Evolutionary conservation across 2,797 vertebrate genomes (phyloP).

Genomic region (Falco columbarius): DNA sequence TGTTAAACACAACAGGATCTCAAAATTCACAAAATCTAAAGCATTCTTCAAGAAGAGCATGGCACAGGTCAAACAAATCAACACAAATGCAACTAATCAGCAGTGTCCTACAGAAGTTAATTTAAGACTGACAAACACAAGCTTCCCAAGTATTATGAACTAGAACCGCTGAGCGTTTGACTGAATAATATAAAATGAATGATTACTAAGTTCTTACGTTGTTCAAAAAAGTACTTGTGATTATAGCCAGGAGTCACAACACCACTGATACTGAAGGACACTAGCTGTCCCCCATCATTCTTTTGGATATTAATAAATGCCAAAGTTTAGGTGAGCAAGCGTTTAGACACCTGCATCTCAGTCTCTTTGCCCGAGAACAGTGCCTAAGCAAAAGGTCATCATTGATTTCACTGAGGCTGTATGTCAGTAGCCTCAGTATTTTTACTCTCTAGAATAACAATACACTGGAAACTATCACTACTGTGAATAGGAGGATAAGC

Average conservation of each 20-base stretch:
- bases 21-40: neutral
- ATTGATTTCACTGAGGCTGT: neutral
- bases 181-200: neutral
- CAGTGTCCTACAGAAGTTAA: neutral
- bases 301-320: neutral
- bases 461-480: neutral
- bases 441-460: neutral
- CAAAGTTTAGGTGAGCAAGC: neutral
- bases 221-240: neutral
- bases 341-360: neutral
- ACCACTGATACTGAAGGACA: neutral
- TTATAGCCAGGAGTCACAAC: neutral
- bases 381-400: neutral
- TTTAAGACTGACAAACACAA: neutral
- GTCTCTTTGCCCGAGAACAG: neutral
- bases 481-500: neutral
- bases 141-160: neutral
- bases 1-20: neutral
- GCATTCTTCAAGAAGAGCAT: neutral
- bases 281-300: neutral
- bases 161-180: neutral
- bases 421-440: neutral
- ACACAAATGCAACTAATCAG: neutral
- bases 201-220: neutral
- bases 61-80: neutral